These are phyloP conservation scores for Hypotaenidia okinawae DNA, from an alignment of 2,797 vertebrate genomes.

Conservation along the genomic window DNA sequence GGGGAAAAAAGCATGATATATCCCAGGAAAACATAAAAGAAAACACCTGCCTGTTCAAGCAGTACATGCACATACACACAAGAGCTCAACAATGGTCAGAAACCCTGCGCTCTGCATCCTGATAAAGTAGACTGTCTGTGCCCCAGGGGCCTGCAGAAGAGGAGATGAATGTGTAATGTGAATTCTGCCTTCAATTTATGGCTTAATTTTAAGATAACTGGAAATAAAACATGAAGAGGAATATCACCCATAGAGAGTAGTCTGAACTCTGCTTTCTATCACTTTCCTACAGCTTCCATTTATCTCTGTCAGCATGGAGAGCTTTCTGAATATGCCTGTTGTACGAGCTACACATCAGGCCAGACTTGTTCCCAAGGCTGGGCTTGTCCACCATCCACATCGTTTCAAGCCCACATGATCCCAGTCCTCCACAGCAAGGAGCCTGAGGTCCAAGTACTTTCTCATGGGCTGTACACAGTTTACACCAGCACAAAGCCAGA, in stretches of 20 bases:
- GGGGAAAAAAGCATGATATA: neutral
- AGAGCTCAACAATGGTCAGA: neutral
- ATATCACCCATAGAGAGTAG: conserved; percentile 12
- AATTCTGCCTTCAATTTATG: conserved; percentile 41
- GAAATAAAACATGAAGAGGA: conserved; percentile 59
- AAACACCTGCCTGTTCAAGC: neutral
- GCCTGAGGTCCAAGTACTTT: neutral
- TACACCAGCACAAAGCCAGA: neutral
- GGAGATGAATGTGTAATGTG: conserved; percentile 21
- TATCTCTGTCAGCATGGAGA: conserved; percentile 4
- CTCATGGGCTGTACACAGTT: neutral
- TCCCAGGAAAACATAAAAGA: neutral
- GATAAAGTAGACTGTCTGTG: conserved; percentile 30
- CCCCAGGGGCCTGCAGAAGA: neutral
- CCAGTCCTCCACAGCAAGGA: neutral
- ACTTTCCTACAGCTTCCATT: conserved; percentile 28
- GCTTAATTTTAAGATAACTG: conserved; percentile 62
- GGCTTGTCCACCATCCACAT: neutral
- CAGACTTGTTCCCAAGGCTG: neutral
- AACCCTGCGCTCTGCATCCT: neutral
- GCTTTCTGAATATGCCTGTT: neutral
- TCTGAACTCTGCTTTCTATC: conserved; percentile 35
- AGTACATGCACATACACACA: neutral
- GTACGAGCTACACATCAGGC: neutral
- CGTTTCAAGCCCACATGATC: neutral